phyloP scores from a whole-genome alignment of 1,140 invertebrate species.

The Reticulitermes speratus region DNA sequence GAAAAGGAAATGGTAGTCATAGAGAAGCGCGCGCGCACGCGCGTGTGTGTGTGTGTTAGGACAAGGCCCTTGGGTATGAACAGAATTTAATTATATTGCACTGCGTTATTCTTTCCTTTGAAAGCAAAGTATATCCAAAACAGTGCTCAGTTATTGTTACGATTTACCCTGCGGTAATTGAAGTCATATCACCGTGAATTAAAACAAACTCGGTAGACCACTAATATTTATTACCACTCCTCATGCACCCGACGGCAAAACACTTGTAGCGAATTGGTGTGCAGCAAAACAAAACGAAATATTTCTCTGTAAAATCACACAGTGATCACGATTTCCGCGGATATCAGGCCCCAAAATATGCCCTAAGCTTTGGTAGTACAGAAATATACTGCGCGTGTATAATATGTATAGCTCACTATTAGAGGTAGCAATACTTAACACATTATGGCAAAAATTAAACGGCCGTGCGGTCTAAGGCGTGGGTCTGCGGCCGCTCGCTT shows the following conservation, averaged over 20 bases:
- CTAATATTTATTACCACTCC: background rate
- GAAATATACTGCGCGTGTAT: too few relatives aligned
- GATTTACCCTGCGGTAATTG: background rate
- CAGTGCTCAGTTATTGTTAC: background rate
- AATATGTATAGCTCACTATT: too few relatives aligned
- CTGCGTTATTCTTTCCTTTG: background rate
- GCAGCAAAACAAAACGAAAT: too few relatives aligned
- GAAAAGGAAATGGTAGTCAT: background rate
- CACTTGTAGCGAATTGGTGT: too few relatives aligned
- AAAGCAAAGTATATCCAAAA: background rate
- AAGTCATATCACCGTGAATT: background rate
- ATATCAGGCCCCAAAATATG: too few relatives aligned
- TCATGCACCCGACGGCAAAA: background rate
- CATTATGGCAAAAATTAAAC: too few relatives aligned
- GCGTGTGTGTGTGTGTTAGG: background rate
- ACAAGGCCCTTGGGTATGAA: background rate
- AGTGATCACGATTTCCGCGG: too few relatives aligned
- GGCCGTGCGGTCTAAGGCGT: too few relatives aligned
- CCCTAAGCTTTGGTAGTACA: too few relatives aligned
- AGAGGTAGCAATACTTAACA: too few relatives aligned
- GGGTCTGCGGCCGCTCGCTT: too few relatives aligned
- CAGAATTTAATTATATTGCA: conserved; percentile 17
- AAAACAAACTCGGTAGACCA: background rate
- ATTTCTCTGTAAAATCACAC: too few relatives aligned
- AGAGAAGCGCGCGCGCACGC: background rate